These are phyloP conservation scores for Dasysyrphus tricinctus DNA, from an alignment of 2,888 invertebrate species.

Conservation along the genomic window DNA sequence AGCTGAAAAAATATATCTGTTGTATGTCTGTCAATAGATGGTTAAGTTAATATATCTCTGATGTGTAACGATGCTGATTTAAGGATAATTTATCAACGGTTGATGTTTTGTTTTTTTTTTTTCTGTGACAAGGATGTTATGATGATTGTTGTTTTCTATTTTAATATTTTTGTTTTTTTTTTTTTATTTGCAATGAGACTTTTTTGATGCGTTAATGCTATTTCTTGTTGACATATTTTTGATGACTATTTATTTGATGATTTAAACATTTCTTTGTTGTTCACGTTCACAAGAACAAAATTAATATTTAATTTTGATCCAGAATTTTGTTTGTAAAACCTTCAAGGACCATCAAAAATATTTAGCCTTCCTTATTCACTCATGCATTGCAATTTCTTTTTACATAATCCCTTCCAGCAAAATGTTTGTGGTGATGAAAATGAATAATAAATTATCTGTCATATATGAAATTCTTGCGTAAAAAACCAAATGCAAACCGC, in stretches of 20 bases:
- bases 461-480: constrained; percentile 18
- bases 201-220: constrained; percentile 30
- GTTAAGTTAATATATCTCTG: background rate
- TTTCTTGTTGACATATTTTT: constrained; percentile 32
- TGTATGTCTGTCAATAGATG: background rate
- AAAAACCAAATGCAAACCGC: constrained; percentile 18
- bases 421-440: background rate
- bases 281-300: background rate
- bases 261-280: background rate
- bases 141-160: constrained; percentile 17
- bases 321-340: background rate
- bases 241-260: background rate
- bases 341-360: background rate
- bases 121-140: background rate
- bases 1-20: background rate
- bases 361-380: background rate
- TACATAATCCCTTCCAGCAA: background rate
- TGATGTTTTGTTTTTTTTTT: background rate
- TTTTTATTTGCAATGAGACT: background rate
- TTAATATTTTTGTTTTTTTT: background rate
- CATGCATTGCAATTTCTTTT: background rate
- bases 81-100: constrained; percentile 28
- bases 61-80: constrained; percentile 27
- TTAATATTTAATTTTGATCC: constrained; percentile 45
- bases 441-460: constrained; percentile 37